Base-by-base conservation (phyloP, 1,140 invertebrate species). In the Cydia strobilella region DNA sequence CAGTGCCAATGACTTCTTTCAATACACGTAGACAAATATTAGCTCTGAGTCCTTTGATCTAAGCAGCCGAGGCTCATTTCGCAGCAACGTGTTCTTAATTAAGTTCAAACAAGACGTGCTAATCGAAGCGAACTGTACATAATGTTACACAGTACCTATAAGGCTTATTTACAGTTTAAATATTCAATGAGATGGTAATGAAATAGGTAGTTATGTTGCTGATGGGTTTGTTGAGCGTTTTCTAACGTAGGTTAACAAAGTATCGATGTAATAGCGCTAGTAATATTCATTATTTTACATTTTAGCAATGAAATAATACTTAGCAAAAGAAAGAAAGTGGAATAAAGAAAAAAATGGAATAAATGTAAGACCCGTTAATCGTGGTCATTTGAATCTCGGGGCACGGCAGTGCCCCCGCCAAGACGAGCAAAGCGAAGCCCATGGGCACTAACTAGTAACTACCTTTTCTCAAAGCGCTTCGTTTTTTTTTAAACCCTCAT, bases 121-220 rank as follows among this genome's bases (percentile, higher is more conserved):
- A 69, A 69, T 69, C 65, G 65, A 69, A 69, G 65, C 65, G 63
- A 66, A 69, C 27, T 35, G 27, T 69, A 69, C n/a, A 35, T 69
- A 39, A 18, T 35, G 15, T n/a, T 69, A 39, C 10, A 69, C 27
- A 39, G 65, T 69, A 69, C 65, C 65, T 69, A 69, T 69, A 35
- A 9, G 9, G 65, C n/a, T 69, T 69, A 69, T 69, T 69, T 69
- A 69, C 65, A 69, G 65, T 69, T 69, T 69, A 69, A 69, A 69
- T 69, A 69, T 69, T 69, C 65, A 69, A 69, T 69, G 65, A 69
- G 65, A 69, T 69, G 65, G 65, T 69, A 69, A 69, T 69, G 65
- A 39, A 69, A 69, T 35, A 18, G 65, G 31, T 39, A 39, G 23
- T 69, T 69, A 69, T 18, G 65, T 20, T 35, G 65, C 31, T 42